Conservation (phyloP, 2,797 vertebrate species). For the Hemibagrus guttatus region DNA sequence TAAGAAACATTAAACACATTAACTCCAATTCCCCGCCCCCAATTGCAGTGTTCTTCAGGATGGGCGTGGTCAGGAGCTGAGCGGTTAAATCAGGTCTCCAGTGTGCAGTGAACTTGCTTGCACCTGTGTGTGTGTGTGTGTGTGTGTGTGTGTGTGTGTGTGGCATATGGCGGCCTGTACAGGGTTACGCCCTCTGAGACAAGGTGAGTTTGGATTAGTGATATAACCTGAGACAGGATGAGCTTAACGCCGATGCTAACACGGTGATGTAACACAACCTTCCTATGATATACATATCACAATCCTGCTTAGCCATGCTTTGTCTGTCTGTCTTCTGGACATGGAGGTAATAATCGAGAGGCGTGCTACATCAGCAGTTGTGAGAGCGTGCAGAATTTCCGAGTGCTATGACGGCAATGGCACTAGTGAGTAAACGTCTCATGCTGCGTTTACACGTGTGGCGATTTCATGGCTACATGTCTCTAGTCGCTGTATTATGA, state of each 20-base stretch:
- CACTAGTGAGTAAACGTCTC: too few species aligned
- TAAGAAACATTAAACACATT: background rate
- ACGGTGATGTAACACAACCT: conserved; percentile 70
- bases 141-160: background rate
- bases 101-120: background rate
- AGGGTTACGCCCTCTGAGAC: conserved; percentile 33
- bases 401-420: too few species aligned
- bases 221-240: conserved; percentile 65
- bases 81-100: background rate
- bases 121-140: background rate
- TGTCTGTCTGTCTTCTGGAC: background rate
- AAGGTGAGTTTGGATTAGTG: conserved; percentile 70
- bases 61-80: background rate
- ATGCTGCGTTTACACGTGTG: too few species aligned
- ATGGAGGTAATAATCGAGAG: background rate
- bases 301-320: conserved; percentile 29
- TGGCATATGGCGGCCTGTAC: background rate
- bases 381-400: background rate
- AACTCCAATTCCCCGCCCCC: too few species aligned
- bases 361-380: background rate
- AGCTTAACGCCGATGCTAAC: conserved; percentile 67
- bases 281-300: conserved; percentile 56
- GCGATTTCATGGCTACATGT: too few species aligned
- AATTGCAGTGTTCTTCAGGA: background rate
- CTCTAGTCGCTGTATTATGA: too few species aligned